Evolutionary conservation across 2,797 vertebrate species (phyloP).

Genomic region (Pyrocephalus nanus): DNA sequence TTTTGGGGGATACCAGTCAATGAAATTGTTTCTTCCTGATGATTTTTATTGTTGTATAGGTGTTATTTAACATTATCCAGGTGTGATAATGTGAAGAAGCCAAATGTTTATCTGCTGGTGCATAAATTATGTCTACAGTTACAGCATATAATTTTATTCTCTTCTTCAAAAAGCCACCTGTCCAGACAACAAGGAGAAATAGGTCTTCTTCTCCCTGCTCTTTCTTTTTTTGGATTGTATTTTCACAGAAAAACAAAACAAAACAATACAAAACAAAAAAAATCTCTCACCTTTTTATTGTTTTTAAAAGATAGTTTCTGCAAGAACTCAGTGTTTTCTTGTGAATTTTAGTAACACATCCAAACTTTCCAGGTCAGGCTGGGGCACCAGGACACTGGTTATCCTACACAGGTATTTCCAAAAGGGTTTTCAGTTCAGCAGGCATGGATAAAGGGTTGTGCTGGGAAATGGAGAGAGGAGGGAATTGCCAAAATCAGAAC

Average conservation of each 20-base stretch:
- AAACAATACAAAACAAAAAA: too few relatives aligned
- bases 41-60: neutral
- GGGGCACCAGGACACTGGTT: neutral
- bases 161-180: neutral
- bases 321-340: neutral
- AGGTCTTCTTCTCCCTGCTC: neutral
- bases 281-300: neutral
- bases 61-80: neutral
- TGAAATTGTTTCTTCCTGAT: neutral
- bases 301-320: neutral
- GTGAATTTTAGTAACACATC: neutral
- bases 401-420: neutral
- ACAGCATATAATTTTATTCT: neutral
- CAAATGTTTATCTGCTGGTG: neutral
- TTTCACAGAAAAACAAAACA: neutral
- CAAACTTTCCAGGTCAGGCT: neutral
- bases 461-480: neutral
- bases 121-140: neutral
- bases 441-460: neutral
- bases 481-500: neutral
- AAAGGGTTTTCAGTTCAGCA: neutral
- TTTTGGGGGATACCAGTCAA: neutral
- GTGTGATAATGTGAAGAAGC: neutral
- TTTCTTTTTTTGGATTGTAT: neutral
- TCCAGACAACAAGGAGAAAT: neutral